phyloP scores from a whole-genome alignment of 2,113 vertebrate genomes.

The Campylomormyrus numenius region DNA sequence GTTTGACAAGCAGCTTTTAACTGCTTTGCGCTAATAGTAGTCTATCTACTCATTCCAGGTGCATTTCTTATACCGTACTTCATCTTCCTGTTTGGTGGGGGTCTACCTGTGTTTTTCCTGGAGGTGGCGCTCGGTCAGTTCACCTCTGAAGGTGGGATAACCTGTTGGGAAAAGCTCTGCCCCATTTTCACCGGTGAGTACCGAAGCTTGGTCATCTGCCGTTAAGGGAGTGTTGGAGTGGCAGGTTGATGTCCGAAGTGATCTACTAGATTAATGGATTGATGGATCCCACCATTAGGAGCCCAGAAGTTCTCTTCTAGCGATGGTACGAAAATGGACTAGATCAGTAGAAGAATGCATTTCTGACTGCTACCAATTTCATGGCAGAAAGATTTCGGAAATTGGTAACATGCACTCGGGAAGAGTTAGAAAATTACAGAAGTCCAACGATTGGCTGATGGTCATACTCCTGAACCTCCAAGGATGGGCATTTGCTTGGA shows the following conservation, averaged over 20 bases:
- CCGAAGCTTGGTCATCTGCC: neutral
- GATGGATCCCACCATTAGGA: neutral
- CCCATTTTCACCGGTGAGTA: conserved; percentile 92
- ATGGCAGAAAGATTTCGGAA: neutral
- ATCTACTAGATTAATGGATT: neutral
- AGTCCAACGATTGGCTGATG: neutral
- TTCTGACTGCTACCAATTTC: neutral
- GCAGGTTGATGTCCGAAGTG: too few species aligned
- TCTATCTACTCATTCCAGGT: conserved; percentile 58
- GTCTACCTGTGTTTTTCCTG: conserved; percentile 97
- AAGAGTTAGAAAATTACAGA: neutral
- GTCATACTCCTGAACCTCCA: neutral
- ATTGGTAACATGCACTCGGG: neutral
- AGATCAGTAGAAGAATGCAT: neutral
- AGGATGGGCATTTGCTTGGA: neutral
- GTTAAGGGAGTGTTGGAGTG: neutral
- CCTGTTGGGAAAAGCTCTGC: conserved; percentile 97
- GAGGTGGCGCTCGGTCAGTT: conserved; percentile 95
- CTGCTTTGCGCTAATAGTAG: neutral
- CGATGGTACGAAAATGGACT: neutral
- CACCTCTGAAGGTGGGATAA: conserved; percentile 98
- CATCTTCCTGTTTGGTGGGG: conserved; percentile 97
- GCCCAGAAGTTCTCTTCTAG: neutral
- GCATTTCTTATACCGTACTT: conserved; percentile 99
- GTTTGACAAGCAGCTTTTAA: neutral